A percentile compares a stretch with the other conserved stretches of the same genome.
phyloP scores from a whole-genome alignment of 2,888 invertebrate genomes.

The Hypercompe scribonia region DNA sequence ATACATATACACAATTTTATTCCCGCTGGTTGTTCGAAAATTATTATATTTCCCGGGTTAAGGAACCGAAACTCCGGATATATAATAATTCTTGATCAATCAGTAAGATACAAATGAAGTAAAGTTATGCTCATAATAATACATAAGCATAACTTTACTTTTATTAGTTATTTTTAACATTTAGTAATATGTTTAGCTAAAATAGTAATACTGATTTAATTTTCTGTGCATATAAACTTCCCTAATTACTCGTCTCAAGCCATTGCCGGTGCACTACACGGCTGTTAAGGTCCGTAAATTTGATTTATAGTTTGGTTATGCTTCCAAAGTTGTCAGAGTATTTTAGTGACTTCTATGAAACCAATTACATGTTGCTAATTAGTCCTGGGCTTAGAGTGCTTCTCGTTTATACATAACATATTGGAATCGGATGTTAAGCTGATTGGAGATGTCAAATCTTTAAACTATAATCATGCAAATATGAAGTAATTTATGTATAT shows the following conservation, averaged over 20 bases:
- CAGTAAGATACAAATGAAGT: too few species aligned
- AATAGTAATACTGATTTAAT: not conserved
- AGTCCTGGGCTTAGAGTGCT: slow-evolving; percentile 24
- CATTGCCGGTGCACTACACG: slow-evolving; percentile 49
- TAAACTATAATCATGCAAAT: not conserved
- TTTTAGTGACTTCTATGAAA: slow-evolving; percentile 42
- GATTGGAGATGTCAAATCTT: not conserved
- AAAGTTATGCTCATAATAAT: too few species aligned
- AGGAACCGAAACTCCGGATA: too few species aligned
- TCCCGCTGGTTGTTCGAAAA: too few species aligned
- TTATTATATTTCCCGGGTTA: too few species aligned
- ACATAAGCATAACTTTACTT: not conserved
- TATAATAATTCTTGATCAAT: too few species aligned
- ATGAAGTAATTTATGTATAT: not conserved
- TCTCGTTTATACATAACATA: slow-evolving; percentile 2
- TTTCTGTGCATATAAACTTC: slow-evolving; percentile 29
- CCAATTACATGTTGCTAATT: slow-evolving; percentile 32
- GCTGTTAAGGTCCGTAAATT: slow-evolving; percentile 60
- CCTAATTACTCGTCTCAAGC: slow-evolving; percentile 59
- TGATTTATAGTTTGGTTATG: slow-evolving; percentile 60
- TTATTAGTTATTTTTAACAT: not conserved
- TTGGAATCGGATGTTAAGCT: not conserved
- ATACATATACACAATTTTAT: too few species aligned
- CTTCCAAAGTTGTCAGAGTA: slow-evolving; percentile 55
- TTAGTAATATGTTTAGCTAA: not conserved